A percentile compares a stretch with the other conserved stretches of the same genome.
phyloP scores from a whole-genome alignment of 2,797 vertebrate genomes.

The Triplophysa bombifrons region DNA sequence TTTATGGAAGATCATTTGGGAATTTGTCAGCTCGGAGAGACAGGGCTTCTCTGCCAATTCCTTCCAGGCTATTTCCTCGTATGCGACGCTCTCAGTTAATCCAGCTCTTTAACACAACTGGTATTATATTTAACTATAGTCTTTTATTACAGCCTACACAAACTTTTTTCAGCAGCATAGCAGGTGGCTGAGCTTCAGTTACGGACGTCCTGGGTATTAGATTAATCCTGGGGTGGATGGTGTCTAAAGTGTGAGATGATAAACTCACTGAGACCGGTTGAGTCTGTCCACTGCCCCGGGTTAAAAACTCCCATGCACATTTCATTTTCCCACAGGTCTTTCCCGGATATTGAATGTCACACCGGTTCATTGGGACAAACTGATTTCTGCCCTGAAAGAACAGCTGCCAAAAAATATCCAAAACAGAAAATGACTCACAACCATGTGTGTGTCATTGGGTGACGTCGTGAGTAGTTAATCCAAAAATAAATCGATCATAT shows the following conservation, averaged over 20 bases:
- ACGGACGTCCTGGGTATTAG: not conserved
- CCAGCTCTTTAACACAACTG: not conserved
- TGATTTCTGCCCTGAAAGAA: slow-evolving; percentile 24
- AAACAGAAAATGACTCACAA: slow-evolving; percentile 24
- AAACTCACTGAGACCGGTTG: slow-evolving; percentile 3
- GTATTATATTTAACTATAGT: slow-evolving; percentile 25
- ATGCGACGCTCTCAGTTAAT: not conserved
- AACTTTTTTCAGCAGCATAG: slow-evolving; percentile 15
- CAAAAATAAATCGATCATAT: not conserved
- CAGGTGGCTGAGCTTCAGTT: slow-evolving; percentile 23
- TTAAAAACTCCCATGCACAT: slow-evolving; percentile 38
- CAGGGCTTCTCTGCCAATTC: slow-evolving; percentile 1
- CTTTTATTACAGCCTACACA: slow-evolving; percentile 1
- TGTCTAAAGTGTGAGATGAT: slow-evolving; percentile 32
- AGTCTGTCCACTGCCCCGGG: slow-evolving; percentile 9
- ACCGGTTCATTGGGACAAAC: not conserved
- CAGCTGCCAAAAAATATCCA: slow-evolving; percentile 39
- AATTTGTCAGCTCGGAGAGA: slow-evolving; percentile 15
- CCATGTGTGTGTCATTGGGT: slow-evolving; percentile 12
- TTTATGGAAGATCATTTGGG: not conserved
- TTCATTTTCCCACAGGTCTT: slow-evolving; percentile 35
- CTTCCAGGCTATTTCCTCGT: not conserved
- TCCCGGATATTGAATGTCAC: slow-evolving; percentile 34
- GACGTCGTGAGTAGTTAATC: not conserved
- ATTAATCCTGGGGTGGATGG: slow-evolving; percentile 2